Evolutionary conservation across 2,797 vertebrate species (phyloP).

Genomic region (Sphaeramia orbicularis): DNA sequence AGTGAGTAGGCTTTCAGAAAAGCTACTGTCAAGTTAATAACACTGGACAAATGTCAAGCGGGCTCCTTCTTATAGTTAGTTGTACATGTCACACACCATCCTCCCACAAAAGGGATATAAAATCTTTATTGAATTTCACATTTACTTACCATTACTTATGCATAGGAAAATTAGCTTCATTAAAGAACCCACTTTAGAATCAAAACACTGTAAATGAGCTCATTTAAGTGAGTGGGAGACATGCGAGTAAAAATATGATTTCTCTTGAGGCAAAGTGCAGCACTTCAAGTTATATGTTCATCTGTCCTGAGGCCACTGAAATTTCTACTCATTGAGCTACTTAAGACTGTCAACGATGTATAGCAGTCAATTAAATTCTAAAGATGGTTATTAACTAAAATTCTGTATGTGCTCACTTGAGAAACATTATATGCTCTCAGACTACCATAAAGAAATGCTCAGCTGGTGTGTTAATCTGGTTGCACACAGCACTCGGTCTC

Average conservation of each 20-base stretch:
- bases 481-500: constrained; percentile 1
- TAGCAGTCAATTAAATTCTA: constrained; percentile 34
- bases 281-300: constrained; percentile 27
- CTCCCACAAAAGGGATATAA: constrained; percentile 13
- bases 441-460: too few relatives aligned
- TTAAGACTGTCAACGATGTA: constrained; percentile 19
- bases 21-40: constrained; percentile 13
- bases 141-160: constrained; percentile 27
- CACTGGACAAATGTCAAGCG: not conserved
- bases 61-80: not conserved
- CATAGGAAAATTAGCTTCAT: constrained; percentile 25
- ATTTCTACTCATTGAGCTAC: constrained; percentile 28
- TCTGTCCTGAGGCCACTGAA: constrained; percentile 34
- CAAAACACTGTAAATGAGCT: constrained; percentile 46
- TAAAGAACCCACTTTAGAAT: constrained; percentile 31
- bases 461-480: not conserved
- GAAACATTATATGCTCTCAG: not conserved
- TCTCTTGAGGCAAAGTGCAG: constrained; percentile 39
- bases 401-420: constrained; percentile 20
- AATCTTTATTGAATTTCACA: constrained; percentile 12
- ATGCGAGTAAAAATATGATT: constrained; percentile 28
- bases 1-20: not conserved
- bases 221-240: constrained; percentile 18
- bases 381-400: constrained; percentile 41
- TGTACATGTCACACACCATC: not conserved